Base-by-base conservation (phyloP, 2,888 invertebrate genomes). In the Macrophya alboannulata region DNA sequence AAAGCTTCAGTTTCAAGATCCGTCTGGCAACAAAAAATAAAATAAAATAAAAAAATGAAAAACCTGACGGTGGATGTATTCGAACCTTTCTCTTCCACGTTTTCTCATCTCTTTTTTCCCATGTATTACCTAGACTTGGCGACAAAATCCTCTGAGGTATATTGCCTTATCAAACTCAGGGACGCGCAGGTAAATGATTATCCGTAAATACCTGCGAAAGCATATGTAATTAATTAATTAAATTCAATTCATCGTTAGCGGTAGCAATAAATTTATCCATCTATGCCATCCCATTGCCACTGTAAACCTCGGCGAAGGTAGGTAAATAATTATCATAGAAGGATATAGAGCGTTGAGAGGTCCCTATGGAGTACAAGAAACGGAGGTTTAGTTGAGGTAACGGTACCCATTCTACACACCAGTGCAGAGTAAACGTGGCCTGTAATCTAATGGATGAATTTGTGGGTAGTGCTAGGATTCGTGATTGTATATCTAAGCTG, bases 281-380 rank as follows among this genome's bases (percentile, higher is more conserved):
- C 17, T 17, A 77, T 77, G 77, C 37, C 8, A 51, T 77, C 17
- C 31, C 9, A 37, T 17, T 77, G 55, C 77, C 31, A 51, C 31
- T 17, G 77, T 77, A 15, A 81, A 81, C 81, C 62, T 81, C 40
- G 40, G 21, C 12, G n/a, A 77, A 43, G 43, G 81, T 62, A 43
- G 43, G 81, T 62, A 81, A 81, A 81, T 81, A 81, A 81, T 81
- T 81, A 62, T 62, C 62, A 10, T 62, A 62, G 59, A 40, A 62
- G 59, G 62, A 77, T 25, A 43, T 25, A 43, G 81, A 43, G 25
- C 62, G 62, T 37, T 31, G n/a, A 59, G 62, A 55, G 81, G 43
- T 81, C 81, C 81, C 81, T 62, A 40, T 21, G 81, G 59, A 62
- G 62, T 37, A 25, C 81, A 81, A 81, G 81, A 81, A 59, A 62